These are phyloP conservation scores for Anticlea derivata DNA, from an alignment of 2,888 invertebrate genomes.

Conservation along the genomic window DNA sequence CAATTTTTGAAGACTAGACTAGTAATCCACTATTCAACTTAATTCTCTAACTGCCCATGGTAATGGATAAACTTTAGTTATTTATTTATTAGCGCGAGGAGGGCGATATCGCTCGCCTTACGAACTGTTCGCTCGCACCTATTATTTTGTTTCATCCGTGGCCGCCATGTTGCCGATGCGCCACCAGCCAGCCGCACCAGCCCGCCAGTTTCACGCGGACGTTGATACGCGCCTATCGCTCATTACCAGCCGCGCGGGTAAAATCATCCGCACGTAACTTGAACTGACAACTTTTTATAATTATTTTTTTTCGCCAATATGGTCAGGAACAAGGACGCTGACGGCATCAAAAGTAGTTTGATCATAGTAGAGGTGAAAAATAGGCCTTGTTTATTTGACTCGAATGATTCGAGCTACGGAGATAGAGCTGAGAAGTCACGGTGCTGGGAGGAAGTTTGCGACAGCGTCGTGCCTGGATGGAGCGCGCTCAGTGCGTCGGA, in stretches of 20 bases:
- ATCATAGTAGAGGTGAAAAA: constrained; percentile 74
- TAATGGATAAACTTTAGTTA: constrained; percentile 38
- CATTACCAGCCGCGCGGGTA: constrained; percentile 46
- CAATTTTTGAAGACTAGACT: background rate
- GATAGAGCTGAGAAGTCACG: constrained; percentile 74
- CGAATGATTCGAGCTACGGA: constrained; percentile 70
- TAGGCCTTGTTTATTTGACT: constrained; percentile 71
- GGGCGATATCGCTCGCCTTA: constrained; percentile 63
- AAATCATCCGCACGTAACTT: constrained; percentile 51
- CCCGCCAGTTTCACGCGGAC: constrained; percentile 79
- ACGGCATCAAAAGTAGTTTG: constrained; percentile 70
- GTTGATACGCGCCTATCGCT: constrained; percentile 62
- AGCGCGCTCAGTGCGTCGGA: constrained; percentile 63
- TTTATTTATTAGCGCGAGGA: constrained; percentile 73
- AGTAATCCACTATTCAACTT: too few relatives aligned
- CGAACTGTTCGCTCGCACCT: constrained; percentile 57
- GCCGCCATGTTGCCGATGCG: constrained; percentile 71
- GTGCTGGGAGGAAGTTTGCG: constrained; percentile 78
- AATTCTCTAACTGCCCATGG: background rate
- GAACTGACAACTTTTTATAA: constrained; percentile 28
- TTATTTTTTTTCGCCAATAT: constrained; percentile 45
- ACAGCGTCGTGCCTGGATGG: constrained; percentile 75
- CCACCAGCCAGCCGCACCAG: constrained; percentile 50
- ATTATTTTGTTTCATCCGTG: constrained; percentile 63
- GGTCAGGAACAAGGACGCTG: constrained; percentile 71